Percentiles rank a stretch among this genome's conserved stretches.
These are phyloP conservation scores for Chymomyza procnemis DNA, from an alignment of 2,888 invertebrate species.

Conservation along the genomic window DNA sequence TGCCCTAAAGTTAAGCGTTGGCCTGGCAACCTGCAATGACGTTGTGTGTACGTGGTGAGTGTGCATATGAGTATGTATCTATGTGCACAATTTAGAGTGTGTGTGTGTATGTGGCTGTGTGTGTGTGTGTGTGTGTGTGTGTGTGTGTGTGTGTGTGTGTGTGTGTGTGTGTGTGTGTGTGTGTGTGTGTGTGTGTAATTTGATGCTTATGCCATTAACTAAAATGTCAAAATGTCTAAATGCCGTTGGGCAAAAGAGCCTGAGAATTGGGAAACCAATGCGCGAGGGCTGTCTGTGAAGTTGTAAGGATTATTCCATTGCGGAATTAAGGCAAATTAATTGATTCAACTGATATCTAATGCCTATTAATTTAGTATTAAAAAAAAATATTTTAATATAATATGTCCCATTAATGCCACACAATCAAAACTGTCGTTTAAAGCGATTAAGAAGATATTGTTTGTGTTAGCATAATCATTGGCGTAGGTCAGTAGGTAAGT, in stretches of 20 bases:
- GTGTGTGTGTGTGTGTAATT: conserved; percentile 47
- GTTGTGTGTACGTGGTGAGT: neutral
- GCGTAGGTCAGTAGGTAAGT: too few relatives aligned
- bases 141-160: conserved; percentile 46
- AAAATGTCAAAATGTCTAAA: conserved; percentile 67
- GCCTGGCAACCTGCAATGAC: conserved; percentile 1
- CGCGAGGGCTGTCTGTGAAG: too few relatives aligned
- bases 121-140: conserved; percentile 34
- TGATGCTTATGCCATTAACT: conserved; percentile 69
- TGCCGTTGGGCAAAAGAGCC: conserved; percentile 57
- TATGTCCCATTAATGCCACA: too few relatives aligned
- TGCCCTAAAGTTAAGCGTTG: neutral
- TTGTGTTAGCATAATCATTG: too few relatives aligned
- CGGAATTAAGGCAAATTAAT: too few relatives aligned
- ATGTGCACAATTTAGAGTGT: too few relatives aligned
- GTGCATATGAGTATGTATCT: conserved; percentile 46
- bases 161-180: conserved; percentile 8
- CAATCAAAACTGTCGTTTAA: too few relatives aligned
- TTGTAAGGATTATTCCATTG: too few relatives aligned
- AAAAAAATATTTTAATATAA: too few relatives aligned
- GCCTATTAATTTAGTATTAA: too few relatives aligned
- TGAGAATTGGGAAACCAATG: neutral
- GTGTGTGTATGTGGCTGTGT: neutral
- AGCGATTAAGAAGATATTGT: too few relatives aligned
- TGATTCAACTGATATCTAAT: too few relatives aligned